Base-by-base conservation (phyloP, 2,888 invertebrate species). In the Heteromurus nitidus region DNA sequence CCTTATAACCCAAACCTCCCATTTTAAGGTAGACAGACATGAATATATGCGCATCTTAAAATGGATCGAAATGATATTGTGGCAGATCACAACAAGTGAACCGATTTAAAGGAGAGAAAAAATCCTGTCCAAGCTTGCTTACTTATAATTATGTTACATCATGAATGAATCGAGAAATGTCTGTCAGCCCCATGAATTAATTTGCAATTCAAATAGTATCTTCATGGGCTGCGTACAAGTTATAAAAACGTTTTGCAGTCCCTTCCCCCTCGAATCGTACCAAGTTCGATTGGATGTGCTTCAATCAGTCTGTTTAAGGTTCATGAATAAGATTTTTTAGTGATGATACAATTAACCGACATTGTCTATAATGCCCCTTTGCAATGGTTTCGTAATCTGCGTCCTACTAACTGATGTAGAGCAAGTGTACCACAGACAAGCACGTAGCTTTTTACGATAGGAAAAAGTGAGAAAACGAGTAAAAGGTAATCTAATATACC, bases 71-170 rank as follows among this genome's bases (percentile, higher is more conserved):
- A 74, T 74, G 55, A 55, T 42, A 53, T 65, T 53, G 22, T 65
- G 42, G n/a, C 75, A 47, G 50, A 76, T 47, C 67, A 67, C 36
- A 65, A 76, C 58, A 68, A 69, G 69, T 24, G 47, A 55, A 55
- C 7, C 55, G 22, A 55, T 55, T 55, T 55, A 70, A 62, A 55
- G 42, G 16, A 30, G 18, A 42, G 44, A 58, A 70, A 58, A 70
- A 60, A 79, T 58, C 65, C 13, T 58, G 69, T 69, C 69, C 70
- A 68, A 47, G n/a, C 50, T 50, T 60, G 31, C 44, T 67, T 70
- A 64, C 64, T 70, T 80, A 73, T 67, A 80, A 73, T 80, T 80
- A 65, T 70, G 80, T 67, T 79, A 70, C 79, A 65, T 53, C 18
- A 65, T 42, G 47, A 80, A 80, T 73, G 73, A 80, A 80, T 80